Conservation (phyloP, 2,797 vertebrate species). For the Ptychadena robeensis region DNA sequence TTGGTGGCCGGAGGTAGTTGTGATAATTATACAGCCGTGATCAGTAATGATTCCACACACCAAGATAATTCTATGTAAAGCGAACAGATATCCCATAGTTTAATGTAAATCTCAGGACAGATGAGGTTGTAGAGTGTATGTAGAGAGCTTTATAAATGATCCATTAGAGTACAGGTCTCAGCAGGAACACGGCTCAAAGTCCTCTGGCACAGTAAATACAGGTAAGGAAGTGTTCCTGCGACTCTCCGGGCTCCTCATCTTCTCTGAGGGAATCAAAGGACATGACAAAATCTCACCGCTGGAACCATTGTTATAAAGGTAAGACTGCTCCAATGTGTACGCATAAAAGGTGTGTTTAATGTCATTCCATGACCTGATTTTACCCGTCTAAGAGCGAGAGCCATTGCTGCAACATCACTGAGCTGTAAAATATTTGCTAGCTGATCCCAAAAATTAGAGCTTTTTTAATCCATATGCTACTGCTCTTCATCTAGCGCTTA, state of each 20-base stretch:
- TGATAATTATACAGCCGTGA: not conserved
- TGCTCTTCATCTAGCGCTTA: too few relatives aligned
- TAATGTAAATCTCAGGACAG: not conserved
- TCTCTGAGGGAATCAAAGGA: not conserved
- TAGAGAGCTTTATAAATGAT: slow-evolving; percentile 7
- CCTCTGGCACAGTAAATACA: not conserved
- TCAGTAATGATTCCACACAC: not conserved
- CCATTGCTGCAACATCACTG: not conserved
- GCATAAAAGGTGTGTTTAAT: not conserved
- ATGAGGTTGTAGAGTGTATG: not conserved
- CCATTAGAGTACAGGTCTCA: not conserved
- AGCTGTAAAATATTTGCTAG: too few relatives aligned
- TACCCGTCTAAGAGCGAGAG: too few relatives aligned
- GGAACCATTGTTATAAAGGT: not conserved
- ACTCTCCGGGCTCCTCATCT: not conserved
- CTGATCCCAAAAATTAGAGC: too few relatives aligned
- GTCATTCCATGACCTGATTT: not conserved
- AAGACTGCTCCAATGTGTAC: not conserved
- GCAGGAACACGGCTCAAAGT: slow-evolving; percentile 34
- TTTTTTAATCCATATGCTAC: too few relatives aligned
- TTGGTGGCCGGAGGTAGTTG: not conserved
- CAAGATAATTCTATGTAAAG: not conserved
- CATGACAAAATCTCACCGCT: not conserved
- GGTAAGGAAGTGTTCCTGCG: not conserved
- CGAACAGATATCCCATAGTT: not conserved